These are phyloP conservation scores for Drosophila multiciliata DNA, from an alignment of 2,888 invertebrate genomes.

Conservation along the genomic window DNA sequence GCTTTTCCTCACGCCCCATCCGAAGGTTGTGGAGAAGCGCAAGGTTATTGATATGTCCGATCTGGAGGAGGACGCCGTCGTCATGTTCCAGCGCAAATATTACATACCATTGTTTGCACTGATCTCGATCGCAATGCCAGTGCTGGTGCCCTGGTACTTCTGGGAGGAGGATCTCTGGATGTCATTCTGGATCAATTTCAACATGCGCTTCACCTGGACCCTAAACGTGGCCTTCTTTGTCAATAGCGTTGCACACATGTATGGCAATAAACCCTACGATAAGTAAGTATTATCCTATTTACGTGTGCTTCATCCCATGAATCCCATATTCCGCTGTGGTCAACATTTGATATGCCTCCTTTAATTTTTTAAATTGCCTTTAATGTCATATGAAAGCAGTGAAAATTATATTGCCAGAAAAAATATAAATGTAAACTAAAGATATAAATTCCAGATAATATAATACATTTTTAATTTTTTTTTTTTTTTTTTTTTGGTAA, in stretches of 20 bases:
- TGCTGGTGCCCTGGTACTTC: slow-evolving; percentile 91
- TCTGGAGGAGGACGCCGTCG: slow-evolving; percentile 89
- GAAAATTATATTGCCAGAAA: background rate
- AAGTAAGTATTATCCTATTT: slow-evolving; percentile 86
- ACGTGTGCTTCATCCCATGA: background rate
- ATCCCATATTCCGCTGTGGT: background rate
- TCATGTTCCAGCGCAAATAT: slow-evolving; percentile 91
- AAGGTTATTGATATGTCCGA: slow-evolving; percentile 89
- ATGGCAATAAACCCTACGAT: slow-evolving; percentile 97
- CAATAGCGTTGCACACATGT: slow-evolving; percentile 97
- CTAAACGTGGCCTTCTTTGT: slow-evolving; percentile 97
- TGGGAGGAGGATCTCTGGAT: slow-evolving; percentile 93
- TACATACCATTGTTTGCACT: slow-evolving; percentile 90
- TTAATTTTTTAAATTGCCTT: background rate
- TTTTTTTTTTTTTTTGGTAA: too few species aligned
- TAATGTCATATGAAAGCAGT: background rate
- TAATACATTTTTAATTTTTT: too few species aligned
- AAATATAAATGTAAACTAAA: background rate
- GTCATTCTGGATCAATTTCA: slow-evolving; percentile 93
- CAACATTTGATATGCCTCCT: background rate
- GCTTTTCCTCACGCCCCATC: slow-evolving; percentile 94
- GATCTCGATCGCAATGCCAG: slow-evolving; percentile 89
- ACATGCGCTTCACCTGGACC: slow-evolving; percentile 92
- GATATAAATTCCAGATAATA: background rate
- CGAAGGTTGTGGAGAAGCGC: slow-evolving; percentile 89